These are phyloP conservation scores for Cataglyphis albicans DNA, from an alignment of 2,888 invertebrate species.

Conservation along the genomic window DNA sequence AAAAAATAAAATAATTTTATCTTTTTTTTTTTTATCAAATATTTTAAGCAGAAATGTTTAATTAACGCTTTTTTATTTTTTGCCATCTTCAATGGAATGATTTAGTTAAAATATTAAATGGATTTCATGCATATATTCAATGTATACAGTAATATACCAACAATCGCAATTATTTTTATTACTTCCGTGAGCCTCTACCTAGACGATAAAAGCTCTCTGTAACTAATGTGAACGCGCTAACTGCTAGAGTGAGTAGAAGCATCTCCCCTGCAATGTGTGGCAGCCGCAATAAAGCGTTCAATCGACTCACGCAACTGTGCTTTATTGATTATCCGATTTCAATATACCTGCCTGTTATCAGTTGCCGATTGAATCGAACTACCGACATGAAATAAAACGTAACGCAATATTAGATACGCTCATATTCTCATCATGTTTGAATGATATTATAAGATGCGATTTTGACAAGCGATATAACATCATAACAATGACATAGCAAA, in stretches of 20 bases:
- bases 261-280: conserved; percentile 8
- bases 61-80: neutral
- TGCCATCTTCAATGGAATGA: neutral
- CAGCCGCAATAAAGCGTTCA: conserved; percentile 35
- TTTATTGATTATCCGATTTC: conserved; percentile 54
- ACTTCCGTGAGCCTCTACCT: conserved; percentile 10
- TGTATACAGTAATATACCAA: neutral
- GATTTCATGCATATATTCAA: neutral
- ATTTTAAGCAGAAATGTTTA: neutral
- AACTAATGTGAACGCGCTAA: conserved; percentile 3
- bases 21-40: neutral
- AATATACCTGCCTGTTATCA: conserved; percentile 3
- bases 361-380: conserved; percentile 12
- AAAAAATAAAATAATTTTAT: neutral
- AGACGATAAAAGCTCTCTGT: conserved; percentile 1
- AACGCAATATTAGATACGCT: neutral
- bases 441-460: neutral
- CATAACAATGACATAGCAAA: neutral
- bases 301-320: conserved; percentile 36
- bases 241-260: neutral
- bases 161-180: conserved; percentile 28
- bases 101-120: neutral
- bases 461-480: neutral
- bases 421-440: neutral
- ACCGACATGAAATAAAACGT: neutral